Base-by-base conservation (phyloP, 2,797 vertebrate genomes). In the Macropodus opercularis region DNA sequence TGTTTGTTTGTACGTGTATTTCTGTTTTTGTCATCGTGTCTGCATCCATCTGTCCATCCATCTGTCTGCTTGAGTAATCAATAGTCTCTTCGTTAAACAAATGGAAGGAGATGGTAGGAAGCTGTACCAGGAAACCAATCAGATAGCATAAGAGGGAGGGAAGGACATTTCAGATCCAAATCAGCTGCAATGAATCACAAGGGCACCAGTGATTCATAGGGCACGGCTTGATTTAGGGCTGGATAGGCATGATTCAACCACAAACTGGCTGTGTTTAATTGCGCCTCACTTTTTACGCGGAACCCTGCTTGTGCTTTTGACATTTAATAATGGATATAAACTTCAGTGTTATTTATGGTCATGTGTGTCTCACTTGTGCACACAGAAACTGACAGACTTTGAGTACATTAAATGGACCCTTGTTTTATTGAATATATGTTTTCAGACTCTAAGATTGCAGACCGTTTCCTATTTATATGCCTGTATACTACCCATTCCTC, bases 51-150 rank as follows among this genome's bases (percentile, higher is more conserved):
- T 80, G 83, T 79, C 78, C 17, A 65, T 85, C 65, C 67, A 71
- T 85, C 80, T 72, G 82, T 72, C 72, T 79, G 53, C 63, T 55
- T 58, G 65, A 75, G 61, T 70, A 76, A 85, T 90, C 87, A 83
- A 88, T 90, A 82, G 75, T 79, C 65, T 81, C 75, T 85, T 88
- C 84, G 87, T 91, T 89, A 88, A 72, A 77, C 77, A 87, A 87
- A 86, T 87, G 80, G 84, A 81, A 72, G 71, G 60, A 86, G 81
- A 85, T 75, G 69, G 80, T 62, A 86, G 87, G 80, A 87, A 84
- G 68, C 79, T 57, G 47, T 67, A 73, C 32, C 57, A 53, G 71
- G 67, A 81, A 82, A 85, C 81, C 80, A 71, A 89, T 88, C 85
- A 88, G 87, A 90, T 86, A 86, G 67, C 22, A 1, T 58, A 69